These are phyloP conservation scores for Triplophysa rosa DNA, from an alignment of 2,113 vertebrate genomes.

Conservation along the genomic window DNA sequence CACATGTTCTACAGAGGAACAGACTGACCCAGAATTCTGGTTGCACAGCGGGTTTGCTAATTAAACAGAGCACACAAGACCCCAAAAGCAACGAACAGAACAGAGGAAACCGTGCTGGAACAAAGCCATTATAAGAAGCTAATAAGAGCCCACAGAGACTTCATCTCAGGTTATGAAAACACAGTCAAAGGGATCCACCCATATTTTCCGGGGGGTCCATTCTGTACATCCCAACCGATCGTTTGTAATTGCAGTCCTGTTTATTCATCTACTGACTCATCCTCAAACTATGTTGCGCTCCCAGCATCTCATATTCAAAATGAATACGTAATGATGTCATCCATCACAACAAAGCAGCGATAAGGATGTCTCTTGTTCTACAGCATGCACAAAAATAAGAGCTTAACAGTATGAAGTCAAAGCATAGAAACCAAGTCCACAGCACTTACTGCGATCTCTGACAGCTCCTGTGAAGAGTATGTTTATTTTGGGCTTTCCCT, in stretches of 20 bases:
- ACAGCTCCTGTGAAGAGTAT: conserved; percentile 37
- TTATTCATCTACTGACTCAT: background rate
- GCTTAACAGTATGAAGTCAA: conserved; percentile 11
- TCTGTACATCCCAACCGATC: conserved; percentile 33
- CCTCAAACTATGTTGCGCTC: background rate
- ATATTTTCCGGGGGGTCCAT: conserved; percentile 35
- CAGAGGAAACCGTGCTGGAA: conserved; percentile 35
- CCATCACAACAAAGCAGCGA: conserved; percentile 60
- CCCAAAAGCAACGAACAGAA: conserved; percentile 43
- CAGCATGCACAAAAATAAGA: conserved; percentile 29
- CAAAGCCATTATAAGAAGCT: conserved; percentile 35
- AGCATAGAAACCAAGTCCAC: conserved; percentile 22
- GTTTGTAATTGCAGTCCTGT: conserved; percentile 27
- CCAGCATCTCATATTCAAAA: conserved; percentile 35
- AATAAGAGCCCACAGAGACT: conserved; percentile 33
- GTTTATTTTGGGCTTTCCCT: conserved; percentile 41
- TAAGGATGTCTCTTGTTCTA: conserved; percentile 53
- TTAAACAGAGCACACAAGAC: conserved; percentile 64
- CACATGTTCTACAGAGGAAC: conserved; percentile 48
- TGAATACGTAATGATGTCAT: conserved; percentile 30
- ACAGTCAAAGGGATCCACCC: conserved; percentile 42
- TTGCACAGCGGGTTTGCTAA: conserved; percentile 57
- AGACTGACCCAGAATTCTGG: conserved; percentile 60
- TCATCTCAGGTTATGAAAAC: conserved; percentile 52
- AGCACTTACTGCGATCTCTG: conserved; percentile 64